Percentiles rank a stretch among this genome's conserved stretches.
Evolutionary conservation across 2,797 vertebrate species (phyloP).

Genomic region (Brachymystax lenok): DNA sequence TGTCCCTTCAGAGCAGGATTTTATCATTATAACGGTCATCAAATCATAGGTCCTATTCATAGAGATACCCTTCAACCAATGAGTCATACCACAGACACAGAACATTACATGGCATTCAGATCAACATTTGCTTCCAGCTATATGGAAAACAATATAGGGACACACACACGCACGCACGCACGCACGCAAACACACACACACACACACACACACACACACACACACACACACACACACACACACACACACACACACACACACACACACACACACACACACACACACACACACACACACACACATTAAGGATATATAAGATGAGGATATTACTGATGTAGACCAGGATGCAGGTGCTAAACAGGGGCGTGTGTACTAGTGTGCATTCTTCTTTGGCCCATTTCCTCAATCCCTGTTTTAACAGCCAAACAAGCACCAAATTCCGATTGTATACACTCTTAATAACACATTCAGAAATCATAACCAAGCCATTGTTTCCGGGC

Average conservation of each 20-base stretch:
- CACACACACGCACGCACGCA: slow-evolving; percentile 6
- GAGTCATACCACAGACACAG: neutral
- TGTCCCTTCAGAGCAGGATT: neutral
- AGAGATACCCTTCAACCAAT: neutral
- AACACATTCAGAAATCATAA: neutral
- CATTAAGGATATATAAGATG: too few species aligned
- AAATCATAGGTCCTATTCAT: neutral
- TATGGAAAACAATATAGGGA: slow-evolving; percentile 1
- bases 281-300: slow-evolving; percentile 11
- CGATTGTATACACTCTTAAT: neutral
- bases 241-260: slow-evolving; percentile 15
- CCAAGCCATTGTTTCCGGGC: neutral
- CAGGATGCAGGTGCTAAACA: slow-evolving; percentile 51
- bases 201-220: neutral
- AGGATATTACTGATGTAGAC: slow-evolving; percentile 28
- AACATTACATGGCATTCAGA: neutral
- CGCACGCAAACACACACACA: slow-evolving; percentile 15
- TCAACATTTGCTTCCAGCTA: slow-evolving; percentile 17
- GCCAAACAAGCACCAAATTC: slow-evolving; percentile 18
- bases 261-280: slow-evolving; percentile 7
- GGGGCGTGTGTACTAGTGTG: slow-evolving; percentile 24
- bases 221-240: neutral
- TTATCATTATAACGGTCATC: neutral
- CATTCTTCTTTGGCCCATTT: slow-evolving; percentile 12
- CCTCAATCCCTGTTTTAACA: slow-evolving; percentile 33